Base-by-base conservation (phyloP, 1,140 invertebrate genomes). In the Gonatopus flavifemur region DNA sequence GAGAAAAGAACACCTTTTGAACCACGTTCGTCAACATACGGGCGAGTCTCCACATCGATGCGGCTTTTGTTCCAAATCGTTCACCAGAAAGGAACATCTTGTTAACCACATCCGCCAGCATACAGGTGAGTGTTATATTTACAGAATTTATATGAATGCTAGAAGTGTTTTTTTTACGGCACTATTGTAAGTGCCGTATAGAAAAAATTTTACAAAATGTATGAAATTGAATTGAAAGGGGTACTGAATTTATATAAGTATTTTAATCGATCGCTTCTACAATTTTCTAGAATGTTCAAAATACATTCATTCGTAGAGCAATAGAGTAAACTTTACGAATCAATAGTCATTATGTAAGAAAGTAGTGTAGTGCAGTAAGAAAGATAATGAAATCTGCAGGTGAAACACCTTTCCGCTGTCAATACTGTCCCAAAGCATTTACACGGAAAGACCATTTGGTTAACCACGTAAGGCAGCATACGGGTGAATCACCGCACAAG, bases 11-110 rank as follows among this genome's bases (percentile, higher is more conserved):
- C 88, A 91, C 72, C 80, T 90, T 54, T 71, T 90, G 61, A 91
- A 91, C 72, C 89, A 91, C 77, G 88, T 90, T 52, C 81, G 89
- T 28, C 88, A 91, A 74, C 89, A 91, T 73, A 90, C 88, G 59
- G 84, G 86, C 55, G 89, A 92, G 73, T 90, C 88, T 42, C 88
- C 88, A 35, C 90, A 91, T 70, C 81, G 86, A 45, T 93, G 90
- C 73, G 82, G 84, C 58, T 89, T 85, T 74, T 93, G 91, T 74
- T 84, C 86, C 20, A 93, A 92, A 75, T 86, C 87, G 32, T 93
- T 93, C 75, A 90, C 89, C 41, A 80, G 88, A 58, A 87, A 89
- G 67, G 89, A 91, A 74, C 89, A 91, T 73, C 82, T 91, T 59
- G 87, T 89, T 57, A 88, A 91, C 67, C 88, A 89, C 69, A 82